Conservation (phyloP, 2,888 invertebrate species). For the Emmelina monodactyla region DNA sequence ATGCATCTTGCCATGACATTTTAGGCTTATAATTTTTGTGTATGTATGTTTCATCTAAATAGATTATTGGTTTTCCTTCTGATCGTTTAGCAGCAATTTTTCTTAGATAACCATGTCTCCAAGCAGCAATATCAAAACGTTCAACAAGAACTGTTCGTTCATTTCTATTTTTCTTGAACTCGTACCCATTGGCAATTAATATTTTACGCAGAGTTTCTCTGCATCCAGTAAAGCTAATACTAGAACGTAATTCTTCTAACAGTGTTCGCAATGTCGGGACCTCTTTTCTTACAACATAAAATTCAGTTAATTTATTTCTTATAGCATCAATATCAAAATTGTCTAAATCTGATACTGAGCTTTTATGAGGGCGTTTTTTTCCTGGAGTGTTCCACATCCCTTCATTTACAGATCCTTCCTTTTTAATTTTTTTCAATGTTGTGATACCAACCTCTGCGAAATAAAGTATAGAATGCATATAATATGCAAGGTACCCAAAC, state of each 20-base stretch:
- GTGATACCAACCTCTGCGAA: no score
- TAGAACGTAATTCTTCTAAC: not conserved
- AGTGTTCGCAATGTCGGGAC: not conserved
- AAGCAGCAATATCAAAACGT: slow-evolving; percentile 7
- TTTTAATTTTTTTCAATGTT: no score
- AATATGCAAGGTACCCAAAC: no score
- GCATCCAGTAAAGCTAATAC: not conserved
- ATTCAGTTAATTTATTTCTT: slow-evolving; percentile 4
- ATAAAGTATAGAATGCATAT: no score
- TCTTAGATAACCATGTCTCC: slow-evolving; percentile 11
- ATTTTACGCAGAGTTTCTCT: not conserved
- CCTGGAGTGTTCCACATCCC: slow-evolving; percentile 8
- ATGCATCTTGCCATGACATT: slow-evolving; percentile 14
- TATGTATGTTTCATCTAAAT: slow-evolving; percentile 11
- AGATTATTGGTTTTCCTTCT: slow-evolving; percentile 3
- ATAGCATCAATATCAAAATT: slow-evolving; percentile 4
- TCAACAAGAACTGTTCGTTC: slow-evolving; percentile 11
- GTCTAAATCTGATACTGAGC: slow-evolving; percentile 6
- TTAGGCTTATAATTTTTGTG: slow-evolving; percentile 11
- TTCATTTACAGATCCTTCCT: slow-evolving; percentile 5
- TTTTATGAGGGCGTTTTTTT: slow-evolving; percentile 5
- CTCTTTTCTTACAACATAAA: slow-evolving; percentile 1
- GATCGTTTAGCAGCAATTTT: not conserved
- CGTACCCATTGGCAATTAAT: slow-evolving; percentile 9
- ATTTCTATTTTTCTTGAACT: slow-evolving; percentile 12